Base-by-base conservation (phyloP, 2,888 invertebrate species). In the Geophilus truncorum region DNA sequence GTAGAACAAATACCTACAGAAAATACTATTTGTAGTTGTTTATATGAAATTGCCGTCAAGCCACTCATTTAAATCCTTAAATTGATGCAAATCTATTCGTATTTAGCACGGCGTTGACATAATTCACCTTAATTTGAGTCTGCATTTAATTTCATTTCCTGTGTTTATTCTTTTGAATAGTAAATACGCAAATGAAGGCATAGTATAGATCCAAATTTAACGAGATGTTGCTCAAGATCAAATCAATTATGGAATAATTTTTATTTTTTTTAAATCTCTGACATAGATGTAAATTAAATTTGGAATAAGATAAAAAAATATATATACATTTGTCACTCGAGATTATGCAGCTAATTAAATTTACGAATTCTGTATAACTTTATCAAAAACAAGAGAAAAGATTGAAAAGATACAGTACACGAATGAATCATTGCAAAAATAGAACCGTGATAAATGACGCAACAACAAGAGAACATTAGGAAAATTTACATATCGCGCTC, bases 81-180 rank as follows among this genome's bases (percentile, higher is more conserved):
- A 62, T 6, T 23, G 62, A 25, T 62, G 62, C 62, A 62, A 70
- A 70, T 70, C 57, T 28, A 70, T 70, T 70, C 28, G 1, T 1
- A 28, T 10, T 25, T 25, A 0, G 62, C 1, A 45, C 12, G 23
- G 70, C 18, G 18, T 70, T 70, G 70, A 4, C 28, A 28, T 25
- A 25, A 70, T 28, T 70, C 70, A 25, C 4, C 15, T 1, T 28
- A 70, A 70, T 70, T 70, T 70, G 70, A 25, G 70, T 28, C 25
- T 70, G 25, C 70, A 25, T 70, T 70, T 70, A 70, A 70, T 70
- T 70, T 70, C 70, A 70, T 70, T 10, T 70, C 25, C 3, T 1
- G n/a, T 70, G 70, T 70, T 70, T 70, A 70, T 28, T 70, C 12
- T 28, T 70, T n/a, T 70, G 70, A 70, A 28, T 70, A 23, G 70